Base-by-base conservation (phyloP, 2,888 invertebrate species). In the Drosophila demipolita region DNA sequence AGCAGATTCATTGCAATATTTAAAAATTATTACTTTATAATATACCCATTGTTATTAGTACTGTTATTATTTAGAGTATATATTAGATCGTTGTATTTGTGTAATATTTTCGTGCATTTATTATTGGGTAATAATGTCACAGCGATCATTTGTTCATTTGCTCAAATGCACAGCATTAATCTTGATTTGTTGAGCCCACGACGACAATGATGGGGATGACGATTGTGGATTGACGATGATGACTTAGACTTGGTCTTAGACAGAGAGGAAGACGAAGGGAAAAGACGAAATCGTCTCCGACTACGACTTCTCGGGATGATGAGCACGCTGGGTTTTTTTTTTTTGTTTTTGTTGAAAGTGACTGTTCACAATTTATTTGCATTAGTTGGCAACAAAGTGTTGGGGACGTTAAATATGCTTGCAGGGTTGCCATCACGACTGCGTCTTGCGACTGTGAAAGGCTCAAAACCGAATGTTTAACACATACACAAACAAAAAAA, bases 361-460 rank as follows among this genome's bases (percentile, higher is more conserved):
- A 83, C 73, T 78, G 83, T 73, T 74, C 58, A 77, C 83, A 88
- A 85, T 85, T 80, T 84, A 89, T 89, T 84, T 86, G 89, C 84
- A 89, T 84, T 84, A 86, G 89, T 89, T 89, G 89, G 75, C 87
- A 89, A 89, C 83, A 80, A 71, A 53, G 45, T 64, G 60, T 52
- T 48, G 61, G 55, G 49, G 35, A 68, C 55, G 38, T 38, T 60
- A 54, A 60, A 45, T 36, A 49, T 45, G 67, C 45, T 65, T 64
- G 64, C 66, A 64, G 73, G 73, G 35, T 59, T 64, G 66, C 64
- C 73, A 76, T 77, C 75, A 67, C 73, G 60, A 49, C 26, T 4
- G 26, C 57, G 62, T 55, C 62, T 67, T 38, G 17, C 65, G 35
- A 61, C 78, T 78, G 77, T 77, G 77, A 77, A 78, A 77, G 79